Evolutionary conservation across 2,113 vertebrate species (phyloP).

Genomic region (Gambusia affinis): DNA sequence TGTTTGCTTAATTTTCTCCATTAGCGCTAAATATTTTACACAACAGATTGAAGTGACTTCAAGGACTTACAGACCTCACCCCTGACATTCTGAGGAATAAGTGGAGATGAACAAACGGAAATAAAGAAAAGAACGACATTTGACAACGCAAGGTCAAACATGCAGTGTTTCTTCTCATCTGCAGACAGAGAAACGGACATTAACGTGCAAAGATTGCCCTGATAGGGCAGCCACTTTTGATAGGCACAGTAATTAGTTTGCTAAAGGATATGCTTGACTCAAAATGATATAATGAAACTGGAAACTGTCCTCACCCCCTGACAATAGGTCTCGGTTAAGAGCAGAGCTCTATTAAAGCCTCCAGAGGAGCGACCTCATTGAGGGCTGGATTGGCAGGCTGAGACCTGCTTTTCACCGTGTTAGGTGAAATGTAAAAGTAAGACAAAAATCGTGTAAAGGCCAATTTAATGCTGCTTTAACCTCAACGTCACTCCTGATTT

Average conservation of each 20-base stretch:
- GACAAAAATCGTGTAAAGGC: constrained; percentile 2
- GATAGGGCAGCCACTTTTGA: constrained; percentile 48
- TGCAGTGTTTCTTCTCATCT: constrained; percentile 23
- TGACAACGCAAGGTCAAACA: constrained; percentile 60
- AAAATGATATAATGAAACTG: constrained; percentile 63
- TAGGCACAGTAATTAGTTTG: constrained; percentile 66
- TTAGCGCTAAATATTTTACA: neutral
- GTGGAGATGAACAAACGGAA: constrained; percentile 16
- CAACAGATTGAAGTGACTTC: constrained; percentile 2
- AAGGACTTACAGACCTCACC: constrained; percentile 9
- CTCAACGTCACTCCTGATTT: neutral
- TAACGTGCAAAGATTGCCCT: constrained; percentile 41
- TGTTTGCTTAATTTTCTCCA: neutral
- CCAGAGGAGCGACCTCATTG: constrained; percentile 20
- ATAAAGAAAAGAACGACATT: constrained; percentile 40
- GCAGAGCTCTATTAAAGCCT: constrained; percentile 58
- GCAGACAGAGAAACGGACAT: constrained; percentile 39
- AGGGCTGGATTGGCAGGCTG: constrained; percentile 16
- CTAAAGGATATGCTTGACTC: constrained; percentile 60
- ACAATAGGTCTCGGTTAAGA: constrained; percentile 66
- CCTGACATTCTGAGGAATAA: constrained; percentile 51
- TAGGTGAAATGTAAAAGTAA: constrained; percentile 23
- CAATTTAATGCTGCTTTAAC: neutral
- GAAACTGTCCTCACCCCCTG: constrained; percentile 48
- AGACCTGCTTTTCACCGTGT: constrained; percentile 25